Evolutionary conservation across 2,113 vertebrate genomes (phyloP).

Genomic region (Gambusia affinis): DNA sequence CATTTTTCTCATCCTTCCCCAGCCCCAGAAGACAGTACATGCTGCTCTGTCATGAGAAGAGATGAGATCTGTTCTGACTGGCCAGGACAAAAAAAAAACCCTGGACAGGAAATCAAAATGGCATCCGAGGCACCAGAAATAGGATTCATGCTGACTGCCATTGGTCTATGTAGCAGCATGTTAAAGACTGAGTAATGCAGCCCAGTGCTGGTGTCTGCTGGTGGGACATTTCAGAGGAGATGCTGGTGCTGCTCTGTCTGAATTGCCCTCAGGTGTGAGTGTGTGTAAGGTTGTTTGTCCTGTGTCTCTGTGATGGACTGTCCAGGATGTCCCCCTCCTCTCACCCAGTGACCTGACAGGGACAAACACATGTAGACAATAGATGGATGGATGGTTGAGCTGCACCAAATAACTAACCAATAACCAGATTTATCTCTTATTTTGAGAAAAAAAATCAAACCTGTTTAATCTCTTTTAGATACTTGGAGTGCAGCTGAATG

Average conservation of each 20-base stretch:
- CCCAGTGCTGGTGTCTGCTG: not conserved
- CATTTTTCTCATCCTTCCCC: not conserved
- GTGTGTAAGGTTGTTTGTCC: too few relatives aligned
- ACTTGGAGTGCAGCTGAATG: too few relatives aligned
- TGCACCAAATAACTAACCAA: too few relatives aligned
- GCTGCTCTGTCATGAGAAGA: conserved; percentile 5
- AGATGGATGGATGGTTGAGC: too few relatives aligned
- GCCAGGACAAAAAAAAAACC: conserved; percentile 5
- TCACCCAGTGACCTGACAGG: too few relatives aligned
- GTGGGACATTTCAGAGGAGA: not conserved
- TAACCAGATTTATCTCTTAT: not conserved
- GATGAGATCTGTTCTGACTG: conserved; percentile 1
- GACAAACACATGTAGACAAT: too few relatives aligned
- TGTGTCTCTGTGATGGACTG: too few relatives aligned
- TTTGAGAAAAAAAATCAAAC: not conserved
- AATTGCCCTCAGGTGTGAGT: too few relatives aligned
- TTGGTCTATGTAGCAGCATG: not conserved
- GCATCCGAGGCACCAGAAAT: not conserved
- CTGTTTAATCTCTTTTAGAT: too few relatives aligned
- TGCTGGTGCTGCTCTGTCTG: too few relatives aligned
- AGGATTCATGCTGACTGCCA: not conserved
- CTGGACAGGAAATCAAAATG: not conserved
- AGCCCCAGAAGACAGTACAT: not conserved
- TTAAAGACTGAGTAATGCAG: not conserved
- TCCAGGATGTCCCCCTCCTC: too few relatives aligned